Evolutionary conservation across 2,113 vertebrate species (phyloP), one percentile per base, ranked within the genome.

Genomic region (Chlamydotis undulata): DNA sequence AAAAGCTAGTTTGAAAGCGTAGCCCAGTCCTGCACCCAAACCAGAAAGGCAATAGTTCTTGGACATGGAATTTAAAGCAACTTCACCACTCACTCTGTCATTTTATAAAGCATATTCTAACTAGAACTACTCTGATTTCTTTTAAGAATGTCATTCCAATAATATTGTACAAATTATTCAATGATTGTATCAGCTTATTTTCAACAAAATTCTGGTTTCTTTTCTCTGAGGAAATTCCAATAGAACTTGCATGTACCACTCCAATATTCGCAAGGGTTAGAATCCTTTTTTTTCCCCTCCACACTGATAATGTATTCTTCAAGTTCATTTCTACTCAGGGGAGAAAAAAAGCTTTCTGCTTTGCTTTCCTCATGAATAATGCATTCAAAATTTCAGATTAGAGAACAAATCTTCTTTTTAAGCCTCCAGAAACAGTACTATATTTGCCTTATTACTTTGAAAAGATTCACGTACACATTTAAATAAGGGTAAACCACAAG

Each of bases 301-400:
- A 22, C 21, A 65, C 12, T 91, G 70, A 95, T 81, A 90, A 92
- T 52, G 22, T 77, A 83, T 96, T 81, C 89, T 89, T 87, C 75
- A 84, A 84, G 84, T 70, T 96, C 79, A 83, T 74, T 93, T 90
- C 79, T 64, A 86, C 50, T 5, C 10, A 91, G 47, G 31, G 31
- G 23, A 77, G 56, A 21, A 50, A 79, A 50, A 89, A 93, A 95
- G 78, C 92, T 92, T 94, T 87, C 53, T 78, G 95, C 65, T 94
- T 90, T 80, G 68, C 75, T 70, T 55, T 77, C 52, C n/a, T 81
- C 92, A 95, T 95, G 92, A 96, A 95, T 96, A 92, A 95, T 78
- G 78, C 90, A 95, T 92, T 41, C 60, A 77, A 93, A 93, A 87
- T 49, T 70, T 90, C 95, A 60, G 81, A 90, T 81, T 67, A 81